phyloP scores from a whole-genome alignment of 1,140 invertebrate genomes.

The Choristoneura fumiferana region DNA sequence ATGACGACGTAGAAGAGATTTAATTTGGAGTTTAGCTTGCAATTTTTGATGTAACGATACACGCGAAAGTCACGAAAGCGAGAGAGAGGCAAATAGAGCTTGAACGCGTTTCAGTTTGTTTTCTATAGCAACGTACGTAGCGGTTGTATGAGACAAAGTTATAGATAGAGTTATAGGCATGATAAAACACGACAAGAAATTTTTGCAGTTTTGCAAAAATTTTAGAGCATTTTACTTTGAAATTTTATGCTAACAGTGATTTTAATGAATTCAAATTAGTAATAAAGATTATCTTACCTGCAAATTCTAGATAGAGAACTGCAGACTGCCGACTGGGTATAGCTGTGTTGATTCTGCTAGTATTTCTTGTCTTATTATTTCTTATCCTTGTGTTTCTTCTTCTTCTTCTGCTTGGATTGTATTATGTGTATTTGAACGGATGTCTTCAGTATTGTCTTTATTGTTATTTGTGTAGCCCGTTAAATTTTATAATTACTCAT shows the following conservation, averaged over 20 bases:
- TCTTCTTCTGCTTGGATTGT: conserved; percentile 23
- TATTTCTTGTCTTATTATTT: conserved; percentile 25
- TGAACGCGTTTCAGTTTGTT: conserved; percentile 10
- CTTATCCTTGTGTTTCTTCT: conserved; percentile 33
- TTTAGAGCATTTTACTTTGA: no score
- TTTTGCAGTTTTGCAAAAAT: not conserved
- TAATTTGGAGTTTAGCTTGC: not conserved
- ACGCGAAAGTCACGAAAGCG: conserved; percentile 10
- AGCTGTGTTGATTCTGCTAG: not conserved
- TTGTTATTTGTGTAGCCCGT: conserved; percentile 65
- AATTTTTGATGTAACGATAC: not conserved
- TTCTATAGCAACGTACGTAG: conserved; percentile 12
- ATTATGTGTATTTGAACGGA: conserved; percentile 25
- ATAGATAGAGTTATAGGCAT: not conserved
- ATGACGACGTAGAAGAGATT: not conserved
- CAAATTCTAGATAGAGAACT: not conserved
- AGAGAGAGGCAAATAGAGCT: conserved; percentile 14
- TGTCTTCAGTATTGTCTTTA: conserved; percentile 54
- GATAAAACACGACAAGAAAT: no score
- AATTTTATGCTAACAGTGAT: no score
- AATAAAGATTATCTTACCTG: conserved; percentile 2
- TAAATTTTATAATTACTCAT: conserved; percentile 66
- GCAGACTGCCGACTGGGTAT: not conserved
- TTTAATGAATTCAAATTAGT: no score
- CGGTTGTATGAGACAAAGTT: not conserved